Conservation (phyloP, 2,113 vertebrate species). For the Dicentrarchus labrax region DNA sequence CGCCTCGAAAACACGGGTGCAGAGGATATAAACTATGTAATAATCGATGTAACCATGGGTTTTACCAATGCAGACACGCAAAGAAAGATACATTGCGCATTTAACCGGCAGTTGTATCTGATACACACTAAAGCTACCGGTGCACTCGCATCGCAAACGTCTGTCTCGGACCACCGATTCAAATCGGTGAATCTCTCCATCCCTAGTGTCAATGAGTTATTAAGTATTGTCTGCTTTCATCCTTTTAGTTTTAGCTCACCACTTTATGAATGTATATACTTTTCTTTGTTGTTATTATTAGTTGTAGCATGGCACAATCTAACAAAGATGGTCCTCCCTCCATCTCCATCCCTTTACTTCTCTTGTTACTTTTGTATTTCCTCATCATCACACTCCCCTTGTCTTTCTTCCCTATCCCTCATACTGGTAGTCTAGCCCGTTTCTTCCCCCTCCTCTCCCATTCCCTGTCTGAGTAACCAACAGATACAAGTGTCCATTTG, state of each 20-base stretch:
- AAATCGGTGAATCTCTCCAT: too few species aligned
- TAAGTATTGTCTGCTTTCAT: background rate
- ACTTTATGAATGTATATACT: too few species aligned
- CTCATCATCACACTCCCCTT: background rate
- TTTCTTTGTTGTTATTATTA: background rate
- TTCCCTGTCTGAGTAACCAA: constrained; percentile 38
- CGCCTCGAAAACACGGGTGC: too few species aligned
- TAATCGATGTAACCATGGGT: too few species aligned
- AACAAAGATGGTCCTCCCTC: background rate
- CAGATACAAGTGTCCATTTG: constrained; percentile 50
- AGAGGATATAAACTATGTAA: too few species aligned
- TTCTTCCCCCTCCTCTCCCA: background rate
- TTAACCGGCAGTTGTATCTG: too few species aligned
- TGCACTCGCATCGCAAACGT: too few species aligned
- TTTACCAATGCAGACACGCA: too few species aligned
- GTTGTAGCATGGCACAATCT: background rate
- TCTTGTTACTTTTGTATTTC: background rate
- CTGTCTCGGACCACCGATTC: too few species aligned
- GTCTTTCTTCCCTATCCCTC: background rate
- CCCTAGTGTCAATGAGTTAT: background rate
- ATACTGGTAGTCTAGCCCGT: background rate
- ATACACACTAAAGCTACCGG: too few species aligned
- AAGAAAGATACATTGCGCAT: too few species aligned
- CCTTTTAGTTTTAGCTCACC: background rate
- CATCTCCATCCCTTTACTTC: background rate